Conservation (phyloP, 2,888 invertebrate species). For the Megaustenia siamemsis region DNA sequence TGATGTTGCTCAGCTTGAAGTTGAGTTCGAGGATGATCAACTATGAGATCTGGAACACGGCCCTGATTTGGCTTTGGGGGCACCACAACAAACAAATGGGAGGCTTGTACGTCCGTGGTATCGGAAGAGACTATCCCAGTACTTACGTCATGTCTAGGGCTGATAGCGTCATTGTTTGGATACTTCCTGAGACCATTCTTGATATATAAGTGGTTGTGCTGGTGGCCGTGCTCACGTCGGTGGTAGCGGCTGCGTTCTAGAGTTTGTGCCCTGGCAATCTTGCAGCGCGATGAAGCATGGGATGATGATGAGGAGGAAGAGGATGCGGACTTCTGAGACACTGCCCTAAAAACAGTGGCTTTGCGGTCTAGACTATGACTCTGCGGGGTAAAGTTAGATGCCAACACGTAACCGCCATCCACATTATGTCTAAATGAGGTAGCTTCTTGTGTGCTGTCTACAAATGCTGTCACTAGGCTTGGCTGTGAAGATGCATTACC, state of each 20-base stretch:
- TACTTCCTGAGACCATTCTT: background rate
- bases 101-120: background rate
- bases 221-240: background rate
- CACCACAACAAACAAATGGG: conserved; percentile 24
- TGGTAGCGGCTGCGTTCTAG: conserved; percentile 7
- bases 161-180: background rate
- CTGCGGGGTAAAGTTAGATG: background rate
- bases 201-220: background rate
- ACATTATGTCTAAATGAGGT: too few relatives aligned
- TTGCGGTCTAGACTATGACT: conserved; percentile 6
- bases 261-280: conserved; percentile 34
- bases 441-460: conserved; percentile 2
- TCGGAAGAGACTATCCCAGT: background rate
- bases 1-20: background rate
- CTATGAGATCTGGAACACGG: conserved; percentile 35
- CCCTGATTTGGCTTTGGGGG: background rate
- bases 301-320: conserved; percentile 29
- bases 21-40: conserved; percentile 21
- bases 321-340: conserved; percentile 14
- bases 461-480: conserved; percentile 40
- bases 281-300: conserved; percentile 17
- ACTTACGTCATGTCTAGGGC: background rate
- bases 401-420: background rate
- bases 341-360: background rate
- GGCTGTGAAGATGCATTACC: background rate